These are phyloP conservation scores for Monoplex corrugatus DNA, from an alignment of 2,888 invertebrate genomes.

Conservation along the genomic window DNA sequence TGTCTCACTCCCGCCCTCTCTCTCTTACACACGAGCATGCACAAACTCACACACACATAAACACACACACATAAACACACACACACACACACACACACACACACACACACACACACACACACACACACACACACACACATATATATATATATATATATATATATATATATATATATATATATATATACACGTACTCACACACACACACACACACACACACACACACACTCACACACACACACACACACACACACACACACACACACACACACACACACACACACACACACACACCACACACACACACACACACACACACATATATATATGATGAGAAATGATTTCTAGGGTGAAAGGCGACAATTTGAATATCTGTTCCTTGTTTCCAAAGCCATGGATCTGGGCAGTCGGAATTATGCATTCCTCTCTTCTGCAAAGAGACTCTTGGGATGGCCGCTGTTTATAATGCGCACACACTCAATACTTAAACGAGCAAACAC, in stretches of 20 bases:
- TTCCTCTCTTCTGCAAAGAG: too few relatives aligned
- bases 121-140: neutral
- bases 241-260: constrained; percentile 23
- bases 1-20: neutral
- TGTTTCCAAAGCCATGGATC: too few relatives aligned
- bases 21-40: neutral
- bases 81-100: neutral
- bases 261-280: constrained; percentile 16
- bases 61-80: neutral
- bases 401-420: too few relatives aligned
- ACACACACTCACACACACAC: constrained; percentile 10
- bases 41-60: neutral
- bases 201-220: neutral
- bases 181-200: neutral
- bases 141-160: neutral
- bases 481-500: too few relatives aligned
- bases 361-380: too few relatives aligned
- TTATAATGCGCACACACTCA: too few relatives aligned
- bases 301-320: too few relatives aligned
- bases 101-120: neutral
- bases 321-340: too few relatives aligned
- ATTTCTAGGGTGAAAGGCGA: too few relatives aligned
- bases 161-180: neutral
- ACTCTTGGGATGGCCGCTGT: too few relatives aligned
- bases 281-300: neutral